Base-by-base conservation (phyloP, 2,888 invertebrate genomes). In the Bellardia bayeri region DNA sequence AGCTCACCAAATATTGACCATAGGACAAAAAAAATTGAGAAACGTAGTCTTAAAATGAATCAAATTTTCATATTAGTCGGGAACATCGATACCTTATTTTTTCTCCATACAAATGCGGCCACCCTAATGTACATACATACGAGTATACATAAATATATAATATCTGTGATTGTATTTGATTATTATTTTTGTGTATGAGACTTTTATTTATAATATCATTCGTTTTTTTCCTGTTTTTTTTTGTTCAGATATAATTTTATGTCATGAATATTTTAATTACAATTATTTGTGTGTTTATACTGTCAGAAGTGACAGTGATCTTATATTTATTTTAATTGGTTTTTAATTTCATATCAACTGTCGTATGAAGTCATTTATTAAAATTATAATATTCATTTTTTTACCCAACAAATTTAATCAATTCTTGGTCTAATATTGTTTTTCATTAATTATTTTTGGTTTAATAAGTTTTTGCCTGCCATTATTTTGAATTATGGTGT, bases 261-360 rank as follows among this genome's bases (percentile, higher is more conserved):
- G 78, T 42, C 83, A 83, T 71, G 51, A 80, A 79, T 87, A 82
- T 79, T 85, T 82, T 87, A 87, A 82, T 85, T 85, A 85, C 71
- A 79, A 82, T 80, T 85, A 79, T 79, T 82, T 72, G 68, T 75
- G 49, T 54, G n/a, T 56, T 74, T 23, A n/a, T 72, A 40, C 30
- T 87, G 78, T 74, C 84, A 71, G n/a, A 63, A 66, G 6, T 87
- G 85, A 87, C 85, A 87, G 74, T 85, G 82, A 85, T 85, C 69
- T 82, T 74, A 69, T 82, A 85, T 72, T 72, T 72, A 42, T 87
- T 87, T 87, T 85, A 85, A 87, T 87, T 87, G 69, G 64, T 79
- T 87, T 87, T 87, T 85, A 85, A 85, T 87, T 87, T 85, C 74
- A 82, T 61, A 71, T 74, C 80, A 68, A 56, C 6, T 78, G 78